Evolutionary conservation across 1,140 invertebrate species (phyloP).

Genomic region (Archegozetes longisetosus): DNA sequence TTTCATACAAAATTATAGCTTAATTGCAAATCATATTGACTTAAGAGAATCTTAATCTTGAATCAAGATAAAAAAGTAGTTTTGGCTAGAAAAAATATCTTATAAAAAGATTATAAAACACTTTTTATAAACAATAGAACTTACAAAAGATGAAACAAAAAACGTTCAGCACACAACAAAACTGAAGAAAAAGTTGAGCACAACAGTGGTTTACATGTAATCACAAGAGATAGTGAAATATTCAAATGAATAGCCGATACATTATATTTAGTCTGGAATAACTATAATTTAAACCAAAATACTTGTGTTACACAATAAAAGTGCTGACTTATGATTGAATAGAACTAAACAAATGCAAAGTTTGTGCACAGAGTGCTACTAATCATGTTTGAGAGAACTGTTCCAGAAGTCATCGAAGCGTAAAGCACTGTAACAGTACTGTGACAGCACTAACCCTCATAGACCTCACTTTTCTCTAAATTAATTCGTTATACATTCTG

Average conservation of each 20-base stretch:
- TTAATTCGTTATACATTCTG: no score
- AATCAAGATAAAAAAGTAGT: neutral
- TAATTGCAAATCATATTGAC: no score
- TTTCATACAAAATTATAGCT: no score
- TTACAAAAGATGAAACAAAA: neutral
- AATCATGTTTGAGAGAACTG: neutral
- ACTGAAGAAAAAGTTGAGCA: neutral
- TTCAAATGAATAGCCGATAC: neutral
- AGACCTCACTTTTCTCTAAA: no score
- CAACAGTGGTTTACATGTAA: no score
- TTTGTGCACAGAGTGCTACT: neutral
- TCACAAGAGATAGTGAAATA: no score
- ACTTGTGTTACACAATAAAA: neutral
- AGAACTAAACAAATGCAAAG: neutral
- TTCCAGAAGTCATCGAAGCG: neutral
- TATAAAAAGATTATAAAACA: neutral
- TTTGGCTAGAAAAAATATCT: neutral
- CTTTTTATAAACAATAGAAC: neutral
- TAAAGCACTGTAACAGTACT: no score
- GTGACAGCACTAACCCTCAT: no score
- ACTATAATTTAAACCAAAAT: neutral
- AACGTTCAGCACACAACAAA: neutral
- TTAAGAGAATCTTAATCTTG: no score
- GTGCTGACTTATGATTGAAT: neutral
- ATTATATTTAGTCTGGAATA: neutral